Conservation (phyloP, 2,113 vertebrate genomes). For the Ophthalmolycus amberensis region DNA sequence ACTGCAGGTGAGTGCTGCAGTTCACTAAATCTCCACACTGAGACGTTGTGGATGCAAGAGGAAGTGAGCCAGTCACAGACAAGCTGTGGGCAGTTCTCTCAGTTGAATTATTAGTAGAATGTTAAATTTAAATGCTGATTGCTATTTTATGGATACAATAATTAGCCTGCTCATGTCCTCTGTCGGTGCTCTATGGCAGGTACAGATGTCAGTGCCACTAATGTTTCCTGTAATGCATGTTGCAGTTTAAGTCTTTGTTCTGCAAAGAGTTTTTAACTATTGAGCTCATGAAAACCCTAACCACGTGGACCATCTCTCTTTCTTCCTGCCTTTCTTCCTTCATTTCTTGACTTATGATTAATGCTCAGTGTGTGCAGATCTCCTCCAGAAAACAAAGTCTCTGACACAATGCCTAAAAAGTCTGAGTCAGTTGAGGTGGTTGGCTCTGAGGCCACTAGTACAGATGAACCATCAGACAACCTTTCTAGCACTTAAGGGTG, state of each 20-base stretch:
- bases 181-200: background rate
- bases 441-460: conserved; percentile 70
- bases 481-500: conserved; percentile 79
- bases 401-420: conserved; percentile 74
- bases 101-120: background rate
- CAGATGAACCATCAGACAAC: conserved; percentile 73
- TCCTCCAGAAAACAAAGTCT: conserved; percentile 78
- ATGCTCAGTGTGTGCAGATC: conserved; percentile 71
- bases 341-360: conserved; percentile 25
- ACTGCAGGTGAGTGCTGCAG: conserved; percentile 85
- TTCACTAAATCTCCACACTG: background rate
- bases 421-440: conserved; percentile 79
- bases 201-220: conserved; percentile 17
- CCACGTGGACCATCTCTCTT: conserved; percentile 9
- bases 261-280: background rate
- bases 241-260: conserved; percentile 11
- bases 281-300: background rate
- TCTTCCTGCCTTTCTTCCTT: conserved; percentile 27
- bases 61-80: conserved; percentile 2
- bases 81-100: background rate
- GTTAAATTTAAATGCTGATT: conserved; percentile 1
- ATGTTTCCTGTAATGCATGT: conserved; percentile 24
- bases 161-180: background rate
- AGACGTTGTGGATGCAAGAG: background rate
- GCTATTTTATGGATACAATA: background rate